Evolutionary conservation across 2,797 vertebrate genomes (phyloP), one percentile per base, ranked within the genome.

Genomic region (Vireo griseus): DNA sequence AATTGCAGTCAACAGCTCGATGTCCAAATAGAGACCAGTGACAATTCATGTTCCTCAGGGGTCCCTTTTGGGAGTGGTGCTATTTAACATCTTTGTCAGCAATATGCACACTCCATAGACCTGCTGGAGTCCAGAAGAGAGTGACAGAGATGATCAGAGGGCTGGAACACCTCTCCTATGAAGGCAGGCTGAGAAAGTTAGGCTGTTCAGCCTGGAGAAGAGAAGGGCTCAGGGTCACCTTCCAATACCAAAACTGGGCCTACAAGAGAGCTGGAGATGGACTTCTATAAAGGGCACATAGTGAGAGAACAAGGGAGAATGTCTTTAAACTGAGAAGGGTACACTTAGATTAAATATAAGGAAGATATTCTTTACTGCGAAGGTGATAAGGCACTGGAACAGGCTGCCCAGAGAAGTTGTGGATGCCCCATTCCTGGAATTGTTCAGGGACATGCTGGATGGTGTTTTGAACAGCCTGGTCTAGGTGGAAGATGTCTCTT

Each of bases 161-260:
- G 19, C 26, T 44, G n/a, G 19, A 63, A 37, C 8, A 57, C 16
- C 11, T 22, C 24, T 75, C 16, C 42, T 63, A 2, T 18, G n/a
- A 57, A 57, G 24, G 18, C n/a, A 63, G 28, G 28, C 16, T 76
- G 37, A 69, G 22, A 39, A 28, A 57, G 37, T 11, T 39, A 37
- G 13, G 16, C 22, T 62, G 24, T 9, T 57, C n/a, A 33, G 5
- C 14, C 19, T 33, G 29, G n/a, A 55, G 22, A 59, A 88, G 21
- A 42, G 29, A 68, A 80, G 17, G 25, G 5, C 61, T 59, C 18
- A 44, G 6, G 4, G 8, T 26, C 21, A 74, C 35, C 16, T 74
- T 28, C 13, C 42, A 68, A 7, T 5, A n/a, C 7, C 35, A 67
- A 48, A 61, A 54, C 0, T 19, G 1, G 26, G 13, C 13, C 39